Evolutionary conservation across 1,140 invertebrate genomes (phyloP).

Genomic region (Pseudachorutes palmiensis): DNA sequence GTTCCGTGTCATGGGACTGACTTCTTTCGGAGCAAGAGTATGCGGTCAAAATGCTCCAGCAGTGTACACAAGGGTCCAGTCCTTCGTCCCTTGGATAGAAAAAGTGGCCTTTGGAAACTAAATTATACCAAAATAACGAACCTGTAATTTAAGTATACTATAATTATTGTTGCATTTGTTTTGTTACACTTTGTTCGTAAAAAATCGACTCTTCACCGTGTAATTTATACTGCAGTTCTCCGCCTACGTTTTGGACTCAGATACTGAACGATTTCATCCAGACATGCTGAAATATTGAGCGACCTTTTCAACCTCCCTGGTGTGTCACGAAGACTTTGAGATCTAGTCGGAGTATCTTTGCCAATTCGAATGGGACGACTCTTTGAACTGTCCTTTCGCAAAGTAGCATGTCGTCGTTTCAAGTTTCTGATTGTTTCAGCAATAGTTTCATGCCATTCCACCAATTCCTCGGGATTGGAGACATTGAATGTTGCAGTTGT

Average conservation of each 20-base stretch:
- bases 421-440: conserved; percentile 19
- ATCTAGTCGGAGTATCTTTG: conserved; percentile 13
- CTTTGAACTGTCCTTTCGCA: conserved; percentile 21
- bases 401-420: conserved; percentile 24
- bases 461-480: conserved; percentile 23
- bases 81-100: conserved; percentile 33
- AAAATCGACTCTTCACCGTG: background rate
- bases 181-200: background rate
- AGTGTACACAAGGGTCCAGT: conserved; percentile 29
- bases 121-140: too few relatives aligned
- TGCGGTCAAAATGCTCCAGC: conserved; percentile 31
- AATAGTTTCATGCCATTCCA: conserved; percentile 24
- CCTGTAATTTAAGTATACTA: too few relatives aligned
- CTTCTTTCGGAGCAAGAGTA: conserved; percentile 26
- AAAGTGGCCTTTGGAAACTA: conserved; percentile 24
- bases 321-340: background rate
- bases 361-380: background rate
- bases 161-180: too few relatives aligned
- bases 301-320: conserved; percentile 30
- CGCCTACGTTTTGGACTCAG: conserved; percentile 22
- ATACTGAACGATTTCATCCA: conserved; percentile 31
- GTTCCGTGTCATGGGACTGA: conserved; percentile 27
- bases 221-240: background rate
- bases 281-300: conserved; percentile 30
- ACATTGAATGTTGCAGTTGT: conserved; percentile 17